Evolutionary conservation across 2,888 invertebrate species (phyloP), one percentile per base, ranked within the genome.

Genomic region (Melipona bicolor): DNA sequence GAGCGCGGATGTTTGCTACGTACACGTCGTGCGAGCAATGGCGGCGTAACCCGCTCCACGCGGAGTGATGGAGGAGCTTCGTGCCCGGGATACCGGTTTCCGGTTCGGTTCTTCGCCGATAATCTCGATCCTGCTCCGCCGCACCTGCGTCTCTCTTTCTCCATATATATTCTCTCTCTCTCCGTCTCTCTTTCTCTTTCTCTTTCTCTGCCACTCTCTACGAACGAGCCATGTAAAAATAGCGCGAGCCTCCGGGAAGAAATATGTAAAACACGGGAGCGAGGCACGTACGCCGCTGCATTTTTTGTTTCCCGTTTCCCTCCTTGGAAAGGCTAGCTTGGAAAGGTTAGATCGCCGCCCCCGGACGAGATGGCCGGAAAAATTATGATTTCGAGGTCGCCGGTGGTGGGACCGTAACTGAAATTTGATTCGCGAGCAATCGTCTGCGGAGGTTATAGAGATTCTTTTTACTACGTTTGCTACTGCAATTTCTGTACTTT

Each of bases 31-130:
- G 75, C 86, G 87, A 90, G 91, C 89, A 92, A 91, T 88, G 87
- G 88, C 86, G 86, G 87, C 87, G 82, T 87, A 88, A 88, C 89
- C 86, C 81, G 86, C 86, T 85, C 84, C 83, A 77, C 81, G 78
- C 65, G 64, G 88, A 90, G 91, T 93, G 93, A 93, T 93, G 92
- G 90, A 92, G 91, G 89, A 91, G 89, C 89, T 92, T 91, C 92
- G 92, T 93, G 92, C 90, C 73, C 83, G 90, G 87, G 90, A 91
- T 92, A 89, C 91, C 86, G 91, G 90, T 92, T 93, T 92, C 91
- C 91, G 91, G 91, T 91, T 90, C 91, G 91, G 89, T 91, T 91
- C 91, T 90, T 90, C 89, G 86, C 88, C 91, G 91, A 92, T 93
- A 93, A 93, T 93, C 92, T 91, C 91, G 90, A 92, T 91, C 87